These are phyloP conservation scores for Pseudomyrmex dendroicus DNA, from an alignment of 1,140 invertebrate species.

Conservation along the genomic window DNA sequence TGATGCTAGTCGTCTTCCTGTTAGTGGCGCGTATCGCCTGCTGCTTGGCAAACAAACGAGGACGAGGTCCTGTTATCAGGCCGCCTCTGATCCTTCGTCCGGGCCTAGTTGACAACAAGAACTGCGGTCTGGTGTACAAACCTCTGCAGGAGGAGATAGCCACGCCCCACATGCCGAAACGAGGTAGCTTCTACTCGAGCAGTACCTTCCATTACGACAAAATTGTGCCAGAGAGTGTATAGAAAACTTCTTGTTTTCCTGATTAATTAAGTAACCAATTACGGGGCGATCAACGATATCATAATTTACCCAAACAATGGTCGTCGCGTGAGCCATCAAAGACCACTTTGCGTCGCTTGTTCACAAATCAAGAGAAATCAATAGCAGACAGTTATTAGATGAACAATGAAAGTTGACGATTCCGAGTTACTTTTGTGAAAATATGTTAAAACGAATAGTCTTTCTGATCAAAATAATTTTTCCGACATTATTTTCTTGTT, in stretches of 20 bases:
- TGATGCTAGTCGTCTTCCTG: slow-evolving; percentile 73
- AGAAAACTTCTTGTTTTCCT: slow-evolving; percentile 64
- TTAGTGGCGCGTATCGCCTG: slow-evolving; percentile 73
- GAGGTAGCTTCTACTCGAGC: slow-evolving; percentile 87
- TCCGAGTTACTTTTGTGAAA: background rate
- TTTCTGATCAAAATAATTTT: too few species aligned
- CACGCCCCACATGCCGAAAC: slow-evolving; percentile 84
- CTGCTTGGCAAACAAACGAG: slow-evolving; percentile 77
- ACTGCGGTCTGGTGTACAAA: slow-evolving; percentile 85
- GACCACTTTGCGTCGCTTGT: slow-evolving; percentile 2
- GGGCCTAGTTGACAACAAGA: slow-evolving; percentile 81
- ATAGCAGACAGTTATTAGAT: slow-evolving; percentile 13
- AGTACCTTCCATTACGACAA: slow-evolving; percentile 88
- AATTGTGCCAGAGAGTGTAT: slow-evolving; percentile 88
- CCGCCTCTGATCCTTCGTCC: slow-evolving; percentile 82
- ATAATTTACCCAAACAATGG: background rate
- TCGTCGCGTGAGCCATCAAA: background rate
- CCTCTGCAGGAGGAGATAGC: slow-evolving; percentile 84
- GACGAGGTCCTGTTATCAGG: slow-evolving; percentile 81
- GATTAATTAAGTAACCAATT: slow-evolving; percentile 37
- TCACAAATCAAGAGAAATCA: slow-evolving; percentile 24
- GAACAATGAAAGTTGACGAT: background rate
- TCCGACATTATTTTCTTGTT: too few species aligned
- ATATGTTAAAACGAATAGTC: slow-evolving; percentile 12
- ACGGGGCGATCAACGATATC: background rate